A percentile compares a stretch with the other conserved stretches of the same genome.
Conservation (phyloP, 2,113 vertebrate genomes). For the Anolis carolinensis region DNA sequence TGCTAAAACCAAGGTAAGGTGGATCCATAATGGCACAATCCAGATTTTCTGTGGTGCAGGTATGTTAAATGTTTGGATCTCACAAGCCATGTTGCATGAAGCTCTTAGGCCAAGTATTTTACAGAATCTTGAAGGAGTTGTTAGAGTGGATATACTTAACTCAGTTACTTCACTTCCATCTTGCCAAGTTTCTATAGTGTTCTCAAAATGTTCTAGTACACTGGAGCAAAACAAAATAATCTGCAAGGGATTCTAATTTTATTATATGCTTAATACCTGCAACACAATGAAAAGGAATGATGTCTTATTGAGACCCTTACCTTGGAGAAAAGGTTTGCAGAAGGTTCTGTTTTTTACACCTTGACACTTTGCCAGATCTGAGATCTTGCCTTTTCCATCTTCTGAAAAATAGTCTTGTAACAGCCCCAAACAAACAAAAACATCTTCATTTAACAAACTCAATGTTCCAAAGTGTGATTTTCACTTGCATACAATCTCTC, state of each 20-base stretch:
- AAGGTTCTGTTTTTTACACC: constrained; percentile 7
- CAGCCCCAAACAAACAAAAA: not conserved
- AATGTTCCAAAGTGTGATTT: constrained; percentile 1
- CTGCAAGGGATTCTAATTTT: not conserved
- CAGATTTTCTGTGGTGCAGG: not conserved
- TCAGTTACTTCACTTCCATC: not conserved
- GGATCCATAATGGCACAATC: not conserved
- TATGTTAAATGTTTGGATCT: not conserved
- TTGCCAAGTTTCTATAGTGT: not conserved
- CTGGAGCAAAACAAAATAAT: too few species aligned
- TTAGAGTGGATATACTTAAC: too few species aligned
- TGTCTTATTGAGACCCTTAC: constrained; percentile 28
- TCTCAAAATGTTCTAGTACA: not conserved
- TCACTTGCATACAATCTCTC: not conserved
- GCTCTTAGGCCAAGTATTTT: not conserved
- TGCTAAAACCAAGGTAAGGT: not conserved
- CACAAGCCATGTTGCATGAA: not conserved
- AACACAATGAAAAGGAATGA: not conserved
- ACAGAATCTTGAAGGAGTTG: not conserved
- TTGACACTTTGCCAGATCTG: not conserved
- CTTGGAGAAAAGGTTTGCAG: not conserved
- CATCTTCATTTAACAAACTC: not conserved
- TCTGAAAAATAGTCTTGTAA: not conserved
- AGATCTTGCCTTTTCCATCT: constrained; percentile 6
- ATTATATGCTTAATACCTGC: not conserved